phyloP scores from a whole-genome alignment of 92 coral and sea anemone genomes.

The Palythoa grandis region DNA sequence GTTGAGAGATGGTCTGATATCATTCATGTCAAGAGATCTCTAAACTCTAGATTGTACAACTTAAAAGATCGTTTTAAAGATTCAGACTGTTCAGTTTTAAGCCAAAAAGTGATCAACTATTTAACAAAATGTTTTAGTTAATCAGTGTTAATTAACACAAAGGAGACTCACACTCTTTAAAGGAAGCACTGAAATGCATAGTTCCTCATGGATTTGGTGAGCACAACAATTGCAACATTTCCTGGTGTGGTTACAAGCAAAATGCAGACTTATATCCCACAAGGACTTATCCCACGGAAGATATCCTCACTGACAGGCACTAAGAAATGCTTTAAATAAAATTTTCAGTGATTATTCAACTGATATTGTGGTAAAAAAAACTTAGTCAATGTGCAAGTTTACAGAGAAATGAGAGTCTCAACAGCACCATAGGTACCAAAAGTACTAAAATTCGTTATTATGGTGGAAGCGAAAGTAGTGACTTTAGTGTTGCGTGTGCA shows the following conservation, averaged over 20 bases:
- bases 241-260: slow-evolving; percentile 50
- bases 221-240: slow-evolving; percentile 55
- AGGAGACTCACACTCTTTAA: slow-evolving; percentile 7
- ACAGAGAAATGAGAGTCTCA: slow-evolving; percentile 33
- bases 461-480: slow-evolving; percentile 61
- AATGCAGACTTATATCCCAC: slow-evolving; percentile 28
- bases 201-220: slow-evolving; percentile 73
- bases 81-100: slow-evolving; percentile 49
- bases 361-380: slow-evolving; percentile 51
- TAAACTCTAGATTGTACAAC: slow-evolving; percentile 59
- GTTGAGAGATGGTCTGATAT: slow-evolving; percentile 74
- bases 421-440: slow-evolving; percentile 43
- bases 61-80: slow-evolving; percentile 53
- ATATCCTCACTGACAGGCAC: slow-evolving; percentile 17
- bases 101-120: slow-evolving; percentile 33
- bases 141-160: slow-evolving; percentile 2
- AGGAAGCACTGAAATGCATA: slow-evolving; percentile 22
- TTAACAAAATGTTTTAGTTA: slow-evolving; percentile 39
- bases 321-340: slow-evolving; percentile 26
- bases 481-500: slow-evolving; percentile 62
- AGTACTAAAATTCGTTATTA: slow-evolving; percentile 52
- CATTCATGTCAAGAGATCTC: slow-evolving; percentile 62
- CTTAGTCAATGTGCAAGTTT: background rate
- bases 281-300: slow-evolving; percentile 34
- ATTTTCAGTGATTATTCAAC: slow-evolving; percentile 51